Base-by-base conservation (phyloP, 2,113 vertebrate genomes). In the Jaculus jaculus region DNA sequence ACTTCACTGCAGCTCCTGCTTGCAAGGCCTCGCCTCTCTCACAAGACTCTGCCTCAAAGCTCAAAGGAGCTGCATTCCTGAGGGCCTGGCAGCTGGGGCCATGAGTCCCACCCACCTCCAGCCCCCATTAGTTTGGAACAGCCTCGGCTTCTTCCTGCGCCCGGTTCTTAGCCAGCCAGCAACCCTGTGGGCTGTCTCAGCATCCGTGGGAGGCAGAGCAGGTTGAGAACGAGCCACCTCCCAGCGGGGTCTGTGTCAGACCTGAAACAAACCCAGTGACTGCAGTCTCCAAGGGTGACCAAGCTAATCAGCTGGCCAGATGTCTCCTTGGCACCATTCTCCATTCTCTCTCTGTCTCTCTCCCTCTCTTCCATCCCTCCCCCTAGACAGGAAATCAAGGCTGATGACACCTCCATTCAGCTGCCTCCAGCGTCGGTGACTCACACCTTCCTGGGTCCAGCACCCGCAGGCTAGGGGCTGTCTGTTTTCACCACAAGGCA, bases 251-350 rank as follows among this genome's bases (percentile, higher is more conserved):
- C 58, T 15, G 72, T 63, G 81, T 58, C 54, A 54, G 84, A 84
- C 80, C 91, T 78, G 30, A 37, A 20, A 66, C 75, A 79, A 39
- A 54, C n/a, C 51, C 15, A 26, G 47, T 0, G 90, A 37, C 94
- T 16, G 32, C 60, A 72, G 74, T 54, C 42, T 39, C 74, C 26
- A 3, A 68, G 15, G 90, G 58, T 5, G 58, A 58, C 87, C 4
- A 47, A 81, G 88, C 63, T 66, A 17, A 92, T 89, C 84, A 84
- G 84, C 51, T 5, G 20, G n/a, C 68, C 91, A 94, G 74, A 58
- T 42, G 17, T 63, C 77, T 86, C 74, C 73, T 65, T 58, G 51
- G 78, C 51, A 23, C 66, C 16, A 0, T 34, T 28, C 58, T 75
- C 32, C 32, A 15, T 47, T 13, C 20, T 34, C 34, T 18, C 34